Base-by-base conservation (phyloP, 1,140 invertebrate species). In the Leptestheria dahalacensis region DNA sequence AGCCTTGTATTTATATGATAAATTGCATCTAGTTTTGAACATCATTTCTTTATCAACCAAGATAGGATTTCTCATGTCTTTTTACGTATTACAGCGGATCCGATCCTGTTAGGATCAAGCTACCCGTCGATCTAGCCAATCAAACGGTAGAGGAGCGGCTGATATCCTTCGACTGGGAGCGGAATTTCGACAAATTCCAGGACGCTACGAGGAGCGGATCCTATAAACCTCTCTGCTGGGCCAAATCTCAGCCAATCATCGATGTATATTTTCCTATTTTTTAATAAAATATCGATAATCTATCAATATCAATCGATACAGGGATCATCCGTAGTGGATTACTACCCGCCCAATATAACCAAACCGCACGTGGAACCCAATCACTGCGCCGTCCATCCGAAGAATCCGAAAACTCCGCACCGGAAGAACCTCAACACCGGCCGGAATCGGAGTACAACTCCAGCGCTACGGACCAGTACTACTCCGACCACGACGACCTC, bases 111-210 rank as follows among this genome's bases (percentile, higher is more conserved):
- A 72, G 73, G 59, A 84, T 84, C 66, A 75, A 78, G 60, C 77
- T 77, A 46, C 82, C 82, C 6, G 70, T 73, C 6, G 77, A 83
- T 64, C 68, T 83, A 56, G 74, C 75, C 6, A 80, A 80, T 11
- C 82, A 82, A 78, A 82, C 82, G 11, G 66, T 84, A 62, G 82
- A 83, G 67, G 77, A 79, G 54, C 73, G 82, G 51, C 72, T 84
- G 25, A 70, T 81, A 63, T 81, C 77, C 56, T 83, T 83, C 71
- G 78, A 83, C 68, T 84, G 82, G 82, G 75, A 79, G 66, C 77
- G 77, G 65, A 79, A 81, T 65, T 83, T 83, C 66, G 75, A 80
- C 55, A 78, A 74, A 64, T 83, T 84, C 68, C 80, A 82, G 65
- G 76, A 80, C 46, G 78, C 78, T 10, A 84, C 81, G 3, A 76